These are phyloP conservation scores for Odocoileus hemionus DNA, from an alignment of 2,113 vertebrate species.

Conservation along the genomic window DNA sequence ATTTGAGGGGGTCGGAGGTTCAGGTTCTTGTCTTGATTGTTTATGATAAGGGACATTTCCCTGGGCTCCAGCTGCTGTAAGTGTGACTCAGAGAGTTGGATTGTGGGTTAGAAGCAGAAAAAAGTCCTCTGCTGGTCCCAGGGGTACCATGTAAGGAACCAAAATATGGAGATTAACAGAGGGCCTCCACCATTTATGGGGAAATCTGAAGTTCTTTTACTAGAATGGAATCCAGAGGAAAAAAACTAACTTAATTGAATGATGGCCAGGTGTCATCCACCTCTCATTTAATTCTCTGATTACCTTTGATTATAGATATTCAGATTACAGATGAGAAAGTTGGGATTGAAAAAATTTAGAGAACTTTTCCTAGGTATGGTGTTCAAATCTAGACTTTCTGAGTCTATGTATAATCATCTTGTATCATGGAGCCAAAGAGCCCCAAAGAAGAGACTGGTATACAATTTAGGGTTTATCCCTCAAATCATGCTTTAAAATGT, in stretches of 20 bases:
- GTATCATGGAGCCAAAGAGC: background rate
- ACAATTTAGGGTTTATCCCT: background rate
- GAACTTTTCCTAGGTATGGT: background rate
- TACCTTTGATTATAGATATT: background rate
- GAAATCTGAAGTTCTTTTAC: background rate
- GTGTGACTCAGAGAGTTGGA: background rate
- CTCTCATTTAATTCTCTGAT: background rate
- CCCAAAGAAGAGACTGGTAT: background rate
- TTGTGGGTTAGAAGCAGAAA: background rate
- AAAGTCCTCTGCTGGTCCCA: background rate
- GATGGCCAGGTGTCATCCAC: background rate
- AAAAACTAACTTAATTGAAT: background rate
- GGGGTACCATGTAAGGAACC: background rate
- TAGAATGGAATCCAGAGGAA: background rate
- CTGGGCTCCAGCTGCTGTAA: background rate
- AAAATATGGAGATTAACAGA: background rate
- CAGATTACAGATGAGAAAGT: background rate
- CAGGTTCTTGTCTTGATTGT: background rate
- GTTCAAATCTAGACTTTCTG: background rate
- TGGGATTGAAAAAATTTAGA: background rate
- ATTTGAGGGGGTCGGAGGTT: background rate
- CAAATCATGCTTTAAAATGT: background rate
- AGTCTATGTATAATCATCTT: background rate
- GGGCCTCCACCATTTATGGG: background rate
- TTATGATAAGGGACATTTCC: background rate